Evolutionary conservation across 92 coral and sea anemone species (phyloP).

Genomic region (Diadumene lineata): DNA sequence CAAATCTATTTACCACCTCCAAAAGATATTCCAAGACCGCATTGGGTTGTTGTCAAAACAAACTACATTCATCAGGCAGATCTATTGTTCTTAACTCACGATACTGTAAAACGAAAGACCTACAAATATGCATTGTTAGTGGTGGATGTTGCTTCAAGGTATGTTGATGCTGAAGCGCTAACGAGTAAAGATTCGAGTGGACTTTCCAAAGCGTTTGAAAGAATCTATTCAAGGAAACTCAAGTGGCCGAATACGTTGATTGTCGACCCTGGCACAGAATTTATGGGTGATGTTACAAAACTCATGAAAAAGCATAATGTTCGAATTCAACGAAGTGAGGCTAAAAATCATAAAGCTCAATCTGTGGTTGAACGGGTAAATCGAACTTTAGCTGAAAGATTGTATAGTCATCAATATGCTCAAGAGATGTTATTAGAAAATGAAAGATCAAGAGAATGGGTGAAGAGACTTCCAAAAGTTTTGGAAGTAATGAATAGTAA

Average conservation of each 20-base stretch:
- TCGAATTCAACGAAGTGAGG: constrained; percentile 40
- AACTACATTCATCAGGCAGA: constrained; percentile 49
- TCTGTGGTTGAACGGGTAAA: constrained; percentile 41
- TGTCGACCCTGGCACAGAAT: constrained; percentile 51
- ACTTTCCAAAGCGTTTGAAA: constrained; percentile 33
- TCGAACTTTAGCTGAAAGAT: constrained; percentile 33
- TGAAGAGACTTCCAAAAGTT: constrained; percentile 35
- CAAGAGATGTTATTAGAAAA: constrained; percentile 39
- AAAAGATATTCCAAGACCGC: constrained; percentile 40
- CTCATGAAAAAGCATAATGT: constrained; percentile 29
- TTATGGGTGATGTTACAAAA: constrained; percentile 49
- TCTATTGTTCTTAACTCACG: constrained; percentile 47
- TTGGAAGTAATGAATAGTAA: constrained; percentile 35
- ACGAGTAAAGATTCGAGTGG: constrained; percentile 43
- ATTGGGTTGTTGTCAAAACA: constrained; percentile 39
- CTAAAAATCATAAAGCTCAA: constrained; percentile 44
- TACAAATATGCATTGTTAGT: constrained; percentile 42
- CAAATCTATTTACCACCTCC: constrained; percentile 41
- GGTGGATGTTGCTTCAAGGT: constrained; percentile 45
- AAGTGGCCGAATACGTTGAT: constrained; percentile 46
- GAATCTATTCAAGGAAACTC: constrained; percentile 34
- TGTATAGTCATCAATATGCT: constrained; percentile 27
- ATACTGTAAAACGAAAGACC: constrained; percentile 45
- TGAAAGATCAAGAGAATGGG: constrained; percentile 48
- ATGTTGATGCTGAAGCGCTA: constrained; percentile 46